Conservation (phyloP, 2,113 vertebrate genomes). For the Dolichallabes microphthalmus region DNA sequence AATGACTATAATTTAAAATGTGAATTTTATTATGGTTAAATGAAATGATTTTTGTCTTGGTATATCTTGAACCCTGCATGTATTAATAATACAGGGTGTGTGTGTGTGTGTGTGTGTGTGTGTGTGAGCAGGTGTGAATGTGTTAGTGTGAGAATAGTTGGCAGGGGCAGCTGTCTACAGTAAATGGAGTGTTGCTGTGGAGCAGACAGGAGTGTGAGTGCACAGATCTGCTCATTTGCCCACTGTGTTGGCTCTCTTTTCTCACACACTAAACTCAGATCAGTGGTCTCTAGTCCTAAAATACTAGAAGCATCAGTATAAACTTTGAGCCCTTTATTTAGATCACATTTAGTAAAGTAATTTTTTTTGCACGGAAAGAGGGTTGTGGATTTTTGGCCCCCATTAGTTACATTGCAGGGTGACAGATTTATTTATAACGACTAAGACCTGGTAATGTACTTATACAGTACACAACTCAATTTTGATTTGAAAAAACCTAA, state of each 20-base stretch:
- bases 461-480: too few species aligned
- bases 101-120: slow-evolving; percentile 26
- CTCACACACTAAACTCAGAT: background rate
- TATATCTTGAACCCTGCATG: background rate
- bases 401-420: too few species aligned
- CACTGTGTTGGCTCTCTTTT: background rate
- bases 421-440: too few species aligned
- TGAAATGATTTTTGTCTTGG: background rate
- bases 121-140: slow-evolving; percentile 20
- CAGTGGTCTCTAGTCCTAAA: background rate
- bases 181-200: slow-evolving; percentile 25
- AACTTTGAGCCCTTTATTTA: background rate
- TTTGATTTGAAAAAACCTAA: too few species aligned
- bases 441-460: too few species aligned
- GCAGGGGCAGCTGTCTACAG: slow-evolving; percentile 41
- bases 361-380: too few species aligned
- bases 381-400: too few species aligned
- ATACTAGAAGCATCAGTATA: background rate
- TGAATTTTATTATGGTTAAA: background rate
- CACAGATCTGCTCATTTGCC: slow-evolving; percentile 52
- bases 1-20: background rate
- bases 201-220: slow-evolving; percentile 48
- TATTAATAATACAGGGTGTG: slow-evolving; percentile 26
- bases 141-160: slow-evolving; percentile 29
- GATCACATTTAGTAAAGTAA: background rate